Conservation (phyloP, 2,113 vertebrate genomes). For the Caranx melampygus region DNA sequence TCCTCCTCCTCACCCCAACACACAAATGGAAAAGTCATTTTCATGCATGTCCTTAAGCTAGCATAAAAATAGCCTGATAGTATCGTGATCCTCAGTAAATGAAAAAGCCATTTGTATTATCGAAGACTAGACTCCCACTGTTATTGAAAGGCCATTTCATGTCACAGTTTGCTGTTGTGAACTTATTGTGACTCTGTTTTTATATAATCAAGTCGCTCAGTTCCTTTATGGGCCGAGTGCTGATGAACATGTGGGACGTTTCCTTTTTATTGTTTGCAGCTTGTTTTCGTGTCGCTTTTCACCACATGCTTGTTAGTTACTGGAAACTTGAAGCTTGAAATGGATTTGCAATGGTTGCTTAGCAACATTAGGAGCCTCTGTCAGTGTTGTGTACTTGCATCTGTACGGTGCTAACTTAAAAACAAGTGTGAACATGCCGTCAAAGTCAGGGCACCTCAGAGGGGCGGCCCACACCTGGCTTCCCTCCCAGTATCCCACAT, state of each 20-base stretch:
- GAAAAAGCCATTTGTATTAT: neutral
- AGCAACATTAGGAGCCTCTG: conserved; percentile 24
- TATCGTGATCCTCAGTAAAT: neutral
- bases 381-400: neutral
- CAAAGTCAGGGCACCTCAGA: neutral
- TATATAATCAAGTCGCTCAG: neutral
- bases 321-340: neutral
- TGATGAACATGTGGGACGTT: neutral
- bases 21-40: neutral
- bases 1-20: neutral
- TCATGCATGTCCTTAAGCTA: neutral
- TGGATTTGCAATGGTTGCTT: neutral
- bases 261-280: neutral
- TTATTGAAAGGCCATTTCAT: neutral
- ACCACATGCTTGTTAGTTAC: neutral
- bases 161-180: neutral
- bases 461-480: conserved; percentile 1
- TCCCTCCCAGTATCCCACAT: conserved; percentile 7
- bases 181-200: neutral
- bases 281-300: neutral
- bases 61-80: neutral
- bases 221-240: neutral
- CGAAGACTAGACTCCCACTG: neutral
- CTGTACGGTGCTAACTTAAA: neutral
- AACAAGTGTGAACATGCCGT: conserved; percentile 5